phyloP scores from a whole-genome alignment of 2,797 vertebrate genomes.

The Channallabes apus region DNA sequence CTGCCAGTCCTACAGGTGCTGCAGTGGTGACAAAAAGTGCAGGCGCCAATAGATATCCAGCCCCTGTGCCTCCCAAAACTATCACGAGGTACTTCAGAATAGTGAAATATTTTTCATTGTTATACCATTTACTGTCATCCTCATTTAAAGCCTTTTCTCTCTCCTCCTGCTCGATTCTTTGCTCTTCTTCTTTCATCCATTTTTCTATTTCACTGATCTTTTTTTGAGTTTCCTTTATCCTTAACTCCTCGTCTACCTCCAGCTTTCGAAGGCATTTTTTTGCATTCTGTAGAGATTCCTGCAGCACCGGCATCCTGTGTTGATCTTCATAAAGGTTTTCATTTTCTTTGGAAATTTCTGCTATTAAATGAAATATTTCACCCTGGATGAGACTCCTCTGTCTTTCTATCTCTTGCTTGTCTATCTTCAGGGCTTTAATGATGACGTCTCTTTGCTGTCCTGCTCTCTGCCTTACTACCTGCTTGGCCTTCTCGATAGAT shows the following conservation, averaged over 20 bases:
- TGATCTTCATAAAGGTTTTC: neutral
- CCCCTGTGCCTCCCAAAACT: neutral
- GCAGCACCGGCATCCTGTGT: neutral
- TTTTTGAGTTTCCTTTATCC: neutral
- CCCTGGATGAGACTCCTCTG: accelerated
- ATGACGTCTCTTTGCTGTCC: neutral
- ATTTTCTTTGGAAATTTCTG: neutral
- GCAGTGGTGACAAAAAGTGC: neutral
- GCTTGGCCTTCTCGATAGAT: neutral
- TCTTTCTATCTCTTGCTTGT: neutral
- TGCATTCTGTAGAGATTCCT: neutral
- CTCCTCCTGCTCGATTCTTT: slow-evolving; percentile 15
- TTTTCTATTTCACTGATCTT: neutral
- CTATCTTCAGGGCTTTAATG: neutral
- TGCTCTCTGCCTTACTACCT: neutral
- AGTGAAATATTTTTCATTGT: slow-evolving; percentile 19
- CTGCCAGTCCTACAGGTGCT: neutral
- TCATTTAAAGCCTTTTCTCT: neutral
- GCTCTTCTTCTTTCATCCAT: slow-evolving; percentile 22
- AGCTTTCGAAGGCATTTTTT: neutral
- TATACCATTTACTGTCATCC: slow-evolving; percentile 10
- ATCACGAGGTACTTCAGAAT: slow-evolving; percentile 8
- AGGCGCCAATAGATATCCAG: neutral
- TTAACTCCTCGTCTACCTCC: neutral
- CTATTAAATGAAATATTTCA: neutral